Conservation (phyloP, 2,888 invertebrate species). For the Drosophila vallismaia region DNA sequence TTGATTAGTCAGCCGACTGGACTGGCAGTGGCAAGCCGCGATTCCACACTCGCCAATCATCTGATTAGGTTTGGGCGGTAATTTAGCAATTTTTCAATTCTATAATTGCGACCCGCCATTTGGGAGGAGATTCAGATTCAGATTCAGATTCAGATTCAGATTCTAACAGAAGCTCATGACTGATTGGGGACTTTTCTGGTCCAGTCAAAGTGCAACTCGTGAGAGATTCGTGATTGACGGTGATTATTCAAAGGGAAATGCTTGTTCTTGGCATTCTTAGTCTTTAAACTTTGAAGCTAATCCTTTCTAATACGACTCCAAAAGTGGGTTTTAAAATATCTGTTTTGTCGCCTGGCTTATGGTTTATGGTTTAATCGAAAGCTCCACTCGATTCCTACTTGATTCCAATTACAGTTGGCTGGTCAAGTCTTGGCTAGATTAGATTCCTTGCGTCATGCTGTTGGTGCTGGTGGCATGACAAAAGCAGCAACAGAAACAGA, state of each 20-base stretch:
- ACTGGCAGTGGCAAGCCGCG: slow-evolving; percentile 14
- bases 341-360: background rate
- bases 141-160: no score
- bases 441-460: slow-evolving; percentile 34
- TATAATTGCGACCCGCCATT: slow-evolving; percentile 23
- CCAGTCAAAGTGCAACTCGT: slow-evolving; percentile 10
- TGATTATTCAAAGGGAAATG: background rate
- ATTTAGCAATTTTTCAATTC: slow-evolving; percentile 36
- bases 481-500: background rate
- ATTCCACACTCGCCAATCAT: slow-evolving; percentile 21
- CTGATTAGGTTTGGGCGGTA: slow-evolving; percentile 45
- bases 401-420: slow-evolving; percentile 29
- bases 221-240: slow-evolving; percentile 19
- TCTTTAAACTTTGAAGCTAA: no score
- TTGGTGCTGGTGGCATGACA: slow-evolving; percentile 11
- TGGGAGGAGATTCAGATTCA: no score
- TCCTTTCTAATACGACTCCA: no score
- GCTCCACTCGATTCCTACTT: slow-evolving; percentile 14
- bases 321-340: slow-evolving; percentile 22
- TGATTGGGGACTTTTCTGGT: background rate
- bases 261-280: no score
- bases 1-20: slow-evolving; percentile 29
- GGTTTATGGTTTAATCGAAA: background rate
- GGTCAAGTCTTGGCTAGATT: slow-evolving; percentile 29
- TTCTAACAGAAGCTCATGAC: background rate